These are phyloP conservation scores for Tenthredo livida DNA, from an alignment of 2,888 invertebrate species.

Conservation along the genomic window DNA sequence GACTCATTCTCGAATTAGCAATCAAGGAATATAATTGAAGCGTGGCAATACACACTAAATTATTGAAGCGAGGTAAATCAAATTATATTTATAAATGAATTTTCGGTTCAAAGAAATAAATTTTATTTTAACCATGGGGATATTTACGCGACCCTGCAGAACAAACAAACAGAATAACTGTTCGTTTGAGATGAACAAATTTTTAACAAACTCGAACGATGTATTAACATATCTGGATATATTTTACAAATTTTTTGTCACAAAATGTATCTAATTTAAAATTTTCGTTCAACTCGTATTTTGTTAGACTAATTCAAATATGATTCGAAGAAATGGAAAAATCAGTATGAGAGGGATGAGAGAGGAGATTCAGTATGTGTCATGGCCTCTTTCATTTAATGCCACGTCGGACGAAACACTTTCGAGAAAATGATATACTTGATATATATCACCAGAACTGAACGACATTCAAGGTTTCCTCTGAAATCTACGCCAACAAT, in stretches of 20 bases:
- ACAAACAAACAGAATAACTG: neutral
- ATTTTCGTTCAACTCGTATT: neutral
- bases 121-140: neutral
- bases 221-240: neutral
- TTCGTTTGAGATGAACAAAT: neutral
- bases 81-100: neutral
- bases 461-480: neutral
- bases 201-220: neutral
- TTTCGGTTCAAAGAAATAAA: neutral
- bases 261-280: neutral
- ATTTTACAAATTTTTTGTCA: neutral
- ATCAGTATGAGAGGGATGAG: neutral
- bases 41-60: neutral
- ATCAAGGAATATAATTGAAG: neutral
- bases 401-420: neutral
- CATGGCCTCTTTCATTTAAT: neutral
- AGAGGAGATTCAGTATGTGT: neutral
- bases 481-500: neutral
- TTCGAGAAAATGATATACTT: neutral
- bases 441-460: neutral
- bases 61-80: neutral
- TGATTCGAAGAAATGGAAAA: neutral
- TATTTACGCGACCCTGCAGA: neutral
- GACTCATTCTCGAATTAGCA: neutral
- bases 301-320: neutral